Conservation (phyloP, 2,888 invertebrate genomes). For the Hipparchia semele region DNA sequence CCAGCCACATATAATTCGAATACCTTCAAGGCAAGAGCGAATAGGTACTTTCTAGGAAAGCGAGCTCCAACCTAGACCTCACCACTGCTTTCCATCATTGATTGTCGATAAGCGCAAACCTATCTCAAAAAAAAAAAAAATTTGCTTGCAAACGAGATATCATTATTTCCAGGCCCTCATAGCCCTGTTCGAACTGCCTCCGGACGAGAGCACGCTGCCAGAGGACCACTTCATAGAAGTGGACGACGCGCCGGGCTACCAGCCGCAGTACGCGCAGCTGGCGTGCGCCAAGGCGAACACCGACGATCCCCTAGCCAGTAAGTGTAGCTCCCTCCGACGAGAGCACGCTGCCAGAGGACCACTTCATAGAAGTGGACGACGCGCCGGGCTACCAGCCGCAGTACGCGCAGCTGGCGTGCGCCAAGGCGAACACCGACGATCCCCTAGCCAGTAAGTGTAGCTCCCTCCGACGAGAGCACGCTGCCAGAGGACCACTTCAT, state of each 20-base stretch:
- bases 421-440: conserved; percentile 89
- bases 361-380: conserved; percentile 94
- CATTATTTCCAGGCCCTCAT: conserved; percentile 86
- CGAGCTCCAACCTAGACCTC: too few relatives aligned
- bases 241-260: conserved; percentile 93
- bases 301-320: too few relatives aligned
- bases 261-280: conserved; percentile 94
- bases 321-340: conserved; percentile 95
- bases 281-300: conserved; percentile 90
- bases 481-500: conserved; percentile 94
- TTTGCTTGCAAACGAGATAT: too few relatives aligned
- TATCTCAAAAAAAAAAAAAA: too few relatives aligned
- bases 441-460: too few relatives aligned
- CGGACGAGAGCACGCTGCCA: conserved; percentile 89
- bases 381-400: conserved; percentile 93
- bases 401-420: conserved; percentile 94
- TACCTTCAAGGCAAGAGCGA: too few relatives aligned
- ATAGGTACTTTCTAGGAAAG: too few relatives aligned
- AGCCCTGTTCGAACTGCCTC: conserved; percentile 94
- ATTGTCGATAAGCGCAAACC: too few relatives aligned
- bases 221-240: conserved; percentile 96
- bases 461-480: conserved; percentile 91
- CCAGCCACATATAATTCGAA: too few relatives aligned
- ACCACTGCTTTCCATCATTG: too few relatives aligned
- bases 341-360: conserved; percentile 90